Base-by-base conservation (phyloP, 2,797 vertebrate genomes). In the Tamandua tetradactyla region DNA sequence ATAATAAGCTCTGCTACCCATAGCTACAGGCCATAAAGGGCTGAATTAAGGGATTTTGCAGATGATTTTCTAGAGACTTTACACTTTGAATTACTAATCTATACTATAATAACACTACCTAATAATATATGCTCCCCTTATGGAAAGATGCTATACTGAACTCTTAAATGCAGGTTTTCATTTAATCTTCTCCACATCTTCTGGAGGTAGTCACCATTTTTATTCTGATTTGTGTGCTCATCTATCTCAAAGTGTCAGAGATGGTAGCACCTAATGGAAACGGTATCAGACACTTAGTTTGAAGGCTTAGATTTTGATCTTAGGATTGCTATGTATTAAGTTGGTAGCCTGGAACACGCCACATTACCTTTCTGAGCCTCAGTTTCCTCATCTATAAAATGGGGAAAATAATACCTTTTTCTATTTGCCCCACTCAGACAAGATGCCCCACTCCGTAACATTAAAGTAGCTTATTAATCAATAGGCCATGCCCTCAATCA, bases 221-320 rank as follows among this genome's bases (percentile, higher is more conserved):
- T 7, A 2, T 30, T 47, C 35, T 80, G 37, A 27, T 2, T 57
- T 13, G 5, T 5, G 3, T 25, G 52, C 22, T 35, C 49, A 6
- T 49, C 40, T 4, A 18, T 42, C 62, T 42, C 18, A 55, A 20
- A 40, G 75, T 68, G 74, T 59, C 30, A n/a, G 37, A 15, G 52
- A 47, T 2, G 27, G 64, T 15, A 27, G 40, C 32, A 2, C 47
- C 12, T 8, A 32, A 40, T 1, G 20, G 61, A 23, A 68, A 66
- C 1, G 1, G 12, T 37, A 37, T 0, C 3, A 32, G 23, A 17
- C 72, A 3, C 66, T 4, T 32, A 22, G 2, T 59, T 23, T 35
- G 6, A 5, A 30, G 71, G 12, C 47, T 3, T 14, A 22, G 61
- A 12, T 35, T 85, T 30, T 44, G 57, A 3, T 14, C 15, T 11